Conservation (phyloP, 2,113 vertebrate species). For the Emberiza fucata region DNA sequence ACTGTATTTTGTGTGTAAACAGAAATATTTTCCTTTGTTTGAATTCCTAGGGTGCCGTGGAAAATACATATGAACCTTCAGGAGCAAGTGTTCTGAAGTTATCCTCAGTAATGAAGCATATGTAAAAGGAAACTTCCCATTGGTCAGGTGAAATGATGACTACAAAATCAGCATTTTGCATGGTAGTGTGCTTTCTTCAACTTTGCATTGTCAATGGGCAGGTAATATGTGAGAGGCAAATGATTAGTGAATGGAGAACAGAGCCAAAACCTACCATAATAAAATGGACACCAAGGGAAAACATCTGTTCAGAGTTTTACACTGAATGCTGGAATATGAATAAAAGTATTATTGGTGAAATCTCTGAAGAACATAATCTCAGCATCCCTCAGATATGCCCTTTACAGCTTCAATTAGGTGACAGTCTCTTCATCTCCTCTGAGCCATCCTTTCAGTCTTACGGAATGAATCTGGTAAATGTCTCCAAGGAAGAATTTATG, state of each 20-base stretch:
- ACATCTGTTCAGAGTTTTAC: constrained; percentile 66
- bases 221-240: constrained; percentile 61
- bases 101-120: neutral
- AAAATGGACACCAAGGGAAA: constrained; percentile 76
- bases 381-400: constrained; percentile 80
- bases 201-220: constrained; percentile 26
- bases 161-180: neutral
- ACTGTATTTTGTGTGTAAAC: neutral
- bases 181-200: neutral
- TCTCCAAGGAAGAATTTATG: constrained; percentile 77
- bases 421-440: constrained; percentile 75
- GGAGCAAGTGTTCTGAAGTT: neutral
- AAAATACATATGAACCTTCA: neutral
- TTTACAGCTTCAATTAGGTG: constrained; percentile 80
- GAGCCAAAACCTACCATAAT: constrained; percentile 53
- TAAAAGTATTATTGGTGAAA: neutral
- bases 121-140: neutral
- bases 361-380: neutral
- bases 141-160: neutral
- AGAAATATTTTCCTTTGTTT: neutral
- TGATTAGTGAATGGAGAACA: constrained; percentile 68
- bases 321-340: constrained; percentile 72
- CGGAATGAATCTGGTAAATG: constrained; percentile 77
- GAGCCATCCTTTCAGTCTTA: constrained; percentile 70
- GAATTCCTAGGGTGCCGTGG: neutral